Base-by-base conservation (phyloP, 2,888 invertebrate genomes). In the Sthenelais limicola region DNA sequence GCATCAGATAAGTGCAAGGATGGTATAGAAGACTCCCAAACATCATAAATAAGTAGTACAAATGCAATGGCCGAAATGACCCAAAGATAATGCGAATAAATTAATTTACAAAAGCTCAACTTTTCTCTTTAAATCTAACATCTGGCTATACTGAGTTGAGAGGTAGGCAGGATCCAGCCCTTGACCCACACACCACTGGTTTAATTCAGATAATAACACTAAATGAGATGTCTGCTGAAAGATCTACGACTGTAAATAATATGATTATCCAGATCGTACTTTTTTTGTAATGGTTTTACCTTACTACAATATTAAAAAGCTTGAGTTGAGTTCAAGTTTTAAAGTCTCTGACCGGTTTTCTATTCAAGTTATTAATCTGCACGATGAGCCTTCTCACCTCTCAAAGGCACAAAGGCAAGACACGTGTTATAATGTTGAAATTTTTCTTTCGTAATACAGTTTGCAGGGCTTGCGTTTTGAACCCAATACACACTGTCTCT, bases 21-120 rank as follows among this genome's bases (percentile, higher is more conserved):
- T 58, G 58, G 58, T 33, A n/a, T n/a, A 54, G 54, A 54, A 54
- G 18, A 32, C 35, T n/a, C n/a, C 38, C 58, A 58, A 58, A 58
- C 58, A 58, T 58, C 38, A 58, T 58, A 58, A 58, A 58, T 58
- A 58, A 58, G 58, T 58, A 12, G 58, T 58, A 58, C 58, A 58
- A 58, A 58, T 38, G 58, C 38, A 33, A 21, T 38, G 24, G 58
- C 58, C 33, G 33, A 58, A 58, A 24, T 58, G 58, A 9, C 58
- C 58, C 58, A 32, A 58, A 32, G n/a, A 58, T 12, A 58, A 58
- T 58, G 58, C 58, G 38, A 58, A 58, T 58, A 58, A 58, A 58
- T 58, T 58, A 58, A 38, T 5, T 35, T 58, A 58, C 58, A 58
- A 58, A 58, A 58, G 58, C 58, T 35, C 58, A n/a, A 35, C 21